Evolutionary conservation across 2,888 invertebrate species (phyloP), one percentile per base, ranked within the genome.

Genomic region (Macroteleia sp.): DNA sequence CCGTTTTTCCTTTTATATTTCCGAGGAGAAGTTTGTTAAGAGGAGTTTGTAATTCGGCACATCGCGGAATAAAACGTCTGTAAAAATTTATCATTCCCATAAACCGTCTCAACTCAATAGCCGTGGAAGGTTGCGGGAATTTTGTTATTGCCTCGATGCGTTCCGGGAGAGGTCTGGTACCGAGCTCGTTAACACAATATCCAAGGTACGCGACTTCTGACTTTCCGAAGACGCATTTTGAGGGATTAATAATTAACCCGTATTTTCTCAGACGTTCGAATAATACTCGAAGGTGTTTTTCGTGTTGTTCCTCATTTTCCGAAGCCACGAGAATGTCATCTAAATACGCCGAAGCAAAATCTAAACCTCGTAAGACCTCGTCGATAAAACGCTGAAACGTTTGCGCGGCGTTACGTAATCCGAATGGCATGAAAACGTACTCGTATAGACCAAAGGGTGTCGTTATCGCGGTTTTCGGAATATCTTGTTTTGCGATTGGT

Each of bases 211-310:
- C 61, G 0, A 89, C 73, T 39, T 83, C 44, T 1, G 39, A 0
- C 20, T 36, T n/a, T 0, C 85, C 86, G 69, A 90, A 88, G 0
- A 62, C 59, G 52, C 89, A 89, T 76, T 91, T 91, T 0, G 71
- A 34, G 0, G 80, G 39, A 70, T 91, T 67, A 6, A 85, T 73
- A 2, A 25, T 54, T 0, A 83, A 20, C 0, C 77, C 74, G 59
- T 69, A 66, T 0, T 67, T 20, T 1, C 50, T 6, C 1, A 86
- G 64, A 14, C 75, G 20, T n/a, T 69, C 14, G 12, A 84, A 81
- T 0, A 84, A 3, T 10, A 9, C 14, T 14, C 36, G 36, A 1
- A 36, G 4, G 25, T 46, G 81, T n/a, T 71, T 46, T 4, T 66
- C 25, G 22, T 74, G 70, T 48, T 87, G 69, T 8, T 71, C 57